Conservation (phyloP, 2,797 vertebrate genomes). For the Furcifer pardalis region DNA sequence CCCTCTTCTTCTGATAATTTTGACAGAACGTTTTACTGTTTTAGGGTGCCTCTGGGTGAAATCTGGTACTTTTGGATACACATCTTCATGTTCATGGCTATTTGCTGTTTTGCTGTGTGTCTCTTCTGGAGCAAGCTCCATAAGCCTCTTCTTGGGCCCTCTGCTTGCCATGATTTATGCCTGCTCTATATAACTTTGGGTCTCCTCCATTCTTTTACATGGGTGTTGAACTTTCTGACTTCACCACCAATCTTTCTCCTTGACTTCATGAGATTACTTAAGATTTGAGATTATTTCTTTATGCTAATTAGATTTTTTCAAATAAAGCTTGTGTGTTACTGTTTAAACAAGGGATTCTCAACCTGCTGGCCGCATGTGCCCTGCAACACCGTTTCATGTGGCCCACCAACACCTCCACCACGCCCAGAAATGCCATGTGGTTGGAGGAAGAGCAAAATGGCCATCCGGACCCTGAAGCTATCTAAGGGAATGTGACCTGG, state of each 20-base stretch:
- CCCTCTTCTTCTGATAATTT: neutral
- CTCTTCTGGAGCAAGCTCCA: neutral
- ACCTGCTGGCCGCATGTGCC: too few relatives aligned
- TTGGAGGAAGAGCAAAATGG: too few relatives aligned
- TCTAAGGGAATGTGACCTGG: too few relatives aligned
- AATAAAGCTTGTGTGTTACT: neutral
- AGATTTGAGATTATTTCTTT: neutral
- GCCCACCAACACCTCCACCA: too few relatives aligned
- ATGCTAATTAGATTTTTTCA: neutral
- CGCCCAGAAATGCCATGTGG: too few relatives aligned
- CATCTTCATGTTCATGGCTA: neutral
- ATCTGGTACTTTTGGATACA: neutral
- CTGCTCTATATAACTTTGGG: neutral
- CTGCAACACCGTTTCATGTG: too few relatives aligned
- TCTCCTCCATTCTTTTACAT: neutral
- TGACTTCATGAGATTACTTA: neutral
- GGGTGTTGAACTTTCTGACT: neutral
- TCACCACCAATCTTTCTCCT: neutral
- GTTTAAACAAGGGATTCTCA: too few relatives aligned
- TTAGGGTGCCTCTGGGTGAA: neutral
- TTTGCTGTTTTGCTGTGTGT: neutral
- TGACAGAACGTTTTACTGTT: neutral
- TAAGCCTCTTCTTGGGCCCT: slow-evolving; percentile 7
- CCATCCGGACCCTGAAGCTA: too few relatives aligned
- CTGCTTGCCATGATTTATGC: neutral